Evolutionary conservation across 2,888 invertebrate genomes (phyloP), one percentile per base, ranked within the genome.

Genomic region (Trileptium ribeirensis): DNA sequence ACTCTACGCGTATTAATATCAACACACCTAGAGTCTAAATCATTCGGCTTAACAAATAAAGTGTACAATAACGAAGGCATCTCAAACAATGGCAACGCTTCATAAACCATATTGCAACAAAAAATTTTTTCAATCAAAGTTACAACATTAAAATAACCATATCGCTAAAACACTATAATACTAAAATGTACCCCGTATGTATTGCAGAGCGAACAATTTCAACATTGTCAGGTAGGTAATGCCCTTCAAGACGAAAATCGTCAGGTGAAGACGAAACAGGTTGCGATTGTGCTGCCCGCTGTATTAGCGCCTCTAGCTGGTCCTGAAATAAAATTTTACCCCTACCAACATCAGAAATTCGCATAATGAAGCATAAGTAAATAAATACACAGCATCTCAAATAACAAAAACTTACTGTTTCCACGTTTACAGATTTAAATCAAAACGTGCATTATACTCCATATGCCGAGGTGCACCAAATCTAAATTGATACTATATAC

Each of bases 151-250:
- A 64, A n/a, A 19, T n/a, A 64, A 64, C 64, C 74, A 74, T 8
- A 74, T 29, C 19, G 29, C 29, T 8, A 8, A 74, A 29, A 74
- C 74, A 74, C 74, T 19, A 29, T 74, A n/a, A 8, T 29, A 34
- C 3, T n/a, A 67, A n/a, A 31, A 88, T 90, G 89, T 89, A 92
- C 92, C 92, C 92, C 84, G 91, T 90, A 86, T 91, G 91, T 80
- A 91, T 89, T 33, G 92, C 91, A 82, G 91, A 90, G 83, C 90
- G 87, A 83, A 90, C 90, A 81, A 92, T 90, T 84, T 91, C 91
- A 31, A 92, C 90, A 67, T 82, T 82, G 40, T 82, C 82, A 24
- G 82, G 80, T 31, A 77, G 31, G 34, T 81, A 82, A 64, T 74
- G 31, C 1, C 82, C 82, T 3, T 82, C 80, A 24, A 82, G 24